Conservation (phyloP, 1,140 invertebrate species). For the Drosophila bifasciata region DNA sequence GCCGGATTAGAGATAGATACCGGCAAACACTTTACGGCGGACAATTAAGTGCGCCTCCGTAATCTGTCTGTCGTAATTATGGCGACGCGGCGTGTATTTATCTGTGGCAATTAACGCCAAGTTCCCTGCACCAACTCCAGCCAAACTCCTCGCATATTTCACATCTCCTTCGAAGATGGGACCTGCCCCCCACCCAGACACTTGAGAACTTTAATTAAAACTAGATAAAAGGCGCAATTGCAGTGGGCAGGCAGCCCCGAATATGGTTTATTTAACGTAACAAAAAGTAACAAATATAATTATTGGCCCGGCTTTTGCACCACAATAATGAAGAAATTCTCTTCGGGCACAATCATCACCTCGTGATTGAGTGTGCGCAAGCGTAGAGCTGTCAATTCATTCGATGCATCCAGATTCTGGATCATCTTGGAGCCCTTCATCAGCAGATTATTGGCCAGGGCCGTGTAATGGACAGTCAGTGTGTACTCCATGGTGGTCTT, state of each 20-base stretch:
- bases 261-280: neutral
- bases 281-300: neutral
- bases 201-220: constrained; percentile 20
- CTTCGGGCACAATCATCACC: constrained; percentile 94
- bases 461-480: constrained; percentile 89
- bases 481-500: constrained; percentile 91
- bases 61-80: constrained; percentile 81
- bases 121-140: constrained; percentile 9
- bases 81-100: constrained; percentile 73
- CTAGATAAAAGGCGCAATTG: constrained; percentile 14
- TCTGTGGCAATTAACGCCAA: constrained; percentile 73
- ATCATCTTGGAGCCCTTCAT: constrained; percentile 89
- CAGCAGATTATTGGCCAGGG: constrained; percentile 86
- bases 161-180: constrained; percentile 56
- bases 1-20: constrained; percentile 64
- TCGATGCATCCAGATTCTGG: constrained; percentile 89
- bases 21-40: constrained; percentile 61
- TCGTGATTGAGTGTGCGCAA: constrained; percentile 96
- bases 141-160: constrained; percentile 58
- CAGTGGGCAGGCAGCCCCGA: neutral
- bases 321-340: constrained; percentile 89
- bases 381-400: constrained; percentile 91
- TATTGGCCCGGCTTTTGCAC: constrained; percentile 87
- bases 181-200: constrained; percentile 8
- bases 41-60: constrained; percentile 72